Evolutionary conservation across 92 coral and sea anemone genomes (phyloP).

Genomic region (Diadumene lineata): DNA sequence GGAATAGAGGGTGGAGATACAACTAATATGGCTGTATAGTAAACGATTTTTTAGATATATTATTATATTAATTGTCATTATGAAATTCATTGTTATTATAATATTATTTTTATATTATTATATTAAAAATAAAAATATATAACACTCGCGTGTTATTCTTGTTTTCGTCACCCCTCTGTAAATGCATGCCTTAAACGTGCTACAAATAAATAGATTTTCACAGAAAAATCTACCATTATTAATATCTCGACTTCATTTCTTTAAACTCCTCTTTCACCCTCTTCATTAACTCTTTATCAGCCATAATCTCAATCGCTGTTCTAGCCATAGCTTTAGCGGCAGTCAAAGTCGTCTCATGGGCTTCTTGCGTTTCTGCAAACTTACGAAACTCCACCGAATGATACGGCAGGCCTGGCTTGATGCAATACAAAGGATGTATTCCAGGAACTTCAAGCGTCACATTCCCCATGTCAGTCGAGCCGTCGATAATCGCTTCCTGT

Average conservation of each 20-base stretch:
- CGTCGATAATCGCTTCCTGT: constrained; percentile 80
- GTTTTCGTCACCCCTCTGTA: too few relatives aligned
- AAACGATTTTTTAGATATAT: too few relatives aligned
- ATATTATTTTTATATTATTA: too few relatives aligned
- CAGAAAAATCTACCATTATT: neutral
- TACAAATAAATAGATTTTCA: neutral
- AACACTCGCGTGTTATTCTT: too few relatives aligned
- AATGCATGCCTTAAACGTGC: neutral
- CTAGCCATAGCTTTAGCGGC: constrained; percentile 82
- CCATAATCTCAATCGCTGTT: constrained; percentile 70
- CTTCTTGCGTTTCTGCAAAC: constrained; percentile 70
- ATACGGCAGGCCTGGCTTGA: constrained; percentile 52
- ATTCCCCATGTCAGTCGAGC: constrained; percentile 97
- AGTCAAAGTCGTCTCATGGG: constrained; percentile 69
- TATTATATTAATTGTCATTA: too few relatives aligned
- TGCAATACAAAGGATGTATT: constrained; percentile 73
- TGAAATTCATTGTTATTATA: too few relatives aligned
- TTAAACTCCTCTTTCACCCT: constrained; percentile 63
- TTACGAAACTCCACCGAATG: constrained; percentile 80
- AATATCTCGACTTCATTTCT: constrained; percentile 16
- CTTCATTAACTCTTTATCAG: constrained; percentile 54
- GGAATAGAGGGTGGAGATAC: too few relatives aligned
- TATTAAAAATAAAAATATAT: too few relatives aligned
- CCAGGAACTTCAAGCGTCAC: constrained; percentile 84
- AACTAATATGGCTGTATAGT: too few relatives aligned